phyloP scores from a whole-genome alignment of 1,140 invertebrate genomes.

The Diachasmimorpha longicaudata region DNA sequence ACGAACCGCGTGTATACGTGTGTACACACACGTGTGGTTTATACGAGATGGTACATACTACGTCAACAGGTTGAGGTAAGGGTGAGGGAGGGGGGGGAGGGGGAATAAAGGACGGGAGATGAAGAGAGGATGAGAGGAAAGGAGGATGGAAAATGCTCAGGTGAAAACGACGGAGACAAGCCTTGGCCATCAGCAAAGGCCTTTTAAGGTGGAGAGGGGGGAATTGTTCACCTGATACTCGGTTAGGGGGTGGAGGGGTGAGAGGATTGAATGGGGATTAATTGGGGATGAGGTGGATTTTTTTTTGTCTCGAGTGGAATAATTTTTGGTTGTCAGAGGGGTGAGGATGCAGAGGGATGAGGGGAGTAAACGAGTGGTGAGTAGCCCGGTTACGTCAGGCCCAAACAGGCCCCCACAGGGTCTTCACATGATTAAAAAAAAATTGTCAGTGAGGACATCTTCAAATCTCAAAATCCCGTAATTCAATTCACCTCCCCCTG shows the following conservation, averaged over 20 bases:
- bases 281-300: no score
- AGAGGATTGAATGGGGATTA: background rate
- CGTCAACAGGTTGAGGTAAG: background rate
- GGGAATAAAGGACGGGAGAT: no score
- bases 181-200: background rate
- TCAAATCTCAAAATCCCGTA: no score
- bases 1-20: background rate
- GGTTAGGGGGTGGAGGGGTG: background rate
- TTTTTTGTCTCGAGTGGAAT: no score
- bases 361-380: no score
- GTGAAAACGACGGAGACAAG: conserved; percentile 24
- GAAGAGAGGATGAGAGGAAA: conserved; percentile 20
- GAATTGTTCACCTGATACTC: background rate
- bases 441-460: no score
- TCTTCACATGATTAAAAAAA: no score
- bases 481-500: background rate
- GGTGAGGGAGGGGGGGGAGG: background rate
- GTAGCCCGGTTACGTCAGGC: no score
- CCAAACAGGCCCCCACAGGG: no score
- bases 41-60: background rate
- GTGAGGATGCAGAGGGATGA: no score
- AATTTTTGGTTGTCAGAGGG: no score
- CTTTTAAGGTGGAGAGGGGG: background rate
- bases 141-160: conserved; percentile 22
- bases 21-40: conserved; percentile 6